Base-by-base conservation (phyloP, 2,797 vertebrate genomes). In the Ataeniobius toweri region DNA sequence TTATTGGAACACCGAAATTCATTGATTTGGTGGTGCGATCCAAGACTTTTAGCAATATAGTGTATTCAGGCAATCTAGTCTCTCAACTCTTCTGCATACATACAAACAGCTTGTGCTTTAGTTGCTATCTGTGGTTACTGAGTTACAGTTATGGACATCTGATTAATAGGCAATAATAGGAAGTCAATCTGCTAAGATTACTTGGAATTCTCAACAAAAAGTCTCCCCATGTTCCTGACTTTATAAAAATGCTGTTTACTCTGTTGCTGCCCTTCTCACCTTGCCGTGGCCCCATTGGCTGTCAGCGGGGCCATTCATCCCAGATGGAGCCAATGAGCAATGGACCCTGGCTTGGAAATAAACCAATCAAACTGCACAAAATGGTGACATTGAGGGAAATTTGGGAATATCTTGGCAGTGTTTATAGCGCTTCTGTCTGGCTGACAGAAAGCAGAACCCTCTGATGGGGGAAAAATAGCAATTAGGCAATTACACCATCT, bases 401-500 rank as follows among this genome's bases (percentile, higher is more conserved):
- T 88, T 92, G 86, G 85, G 86, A 92, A 90, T 87, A 90, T 85
- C 87, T 76, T 81, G 73, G 63, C 67, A 58, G 82, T 94, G 93
- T 95, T 95, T 95, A 93, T 91, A 91, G 87, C 28, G 85, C 88
- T 91, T 90, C 93, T 93, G 94, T 90, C 93, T 85, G 87, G 73
- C 85, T 94, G 95, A 96, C 79, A 89, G 59, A 95, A 95, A 95
- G 88, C 95, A 96, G 95, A 96, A 84, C 94, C 88, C 92, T 58
- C 76, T 71, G 81, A 87, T 39, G 59, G 76, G 77, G 89, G 82
- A 14, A 92, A 95, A 93, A 94, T 94, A 95, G 93, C 94, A 95
- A 96, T 96, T 95, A 95, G 94, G 93, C 93, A 95, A 95, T 95
- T 95, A 95, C 90, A 95, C 89, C 88, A 89, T 87, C 72, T 67